Conservation (phyloP, 1,140 invertebrate species). For the Scaptodrosophila lebanonensis region DNA sequence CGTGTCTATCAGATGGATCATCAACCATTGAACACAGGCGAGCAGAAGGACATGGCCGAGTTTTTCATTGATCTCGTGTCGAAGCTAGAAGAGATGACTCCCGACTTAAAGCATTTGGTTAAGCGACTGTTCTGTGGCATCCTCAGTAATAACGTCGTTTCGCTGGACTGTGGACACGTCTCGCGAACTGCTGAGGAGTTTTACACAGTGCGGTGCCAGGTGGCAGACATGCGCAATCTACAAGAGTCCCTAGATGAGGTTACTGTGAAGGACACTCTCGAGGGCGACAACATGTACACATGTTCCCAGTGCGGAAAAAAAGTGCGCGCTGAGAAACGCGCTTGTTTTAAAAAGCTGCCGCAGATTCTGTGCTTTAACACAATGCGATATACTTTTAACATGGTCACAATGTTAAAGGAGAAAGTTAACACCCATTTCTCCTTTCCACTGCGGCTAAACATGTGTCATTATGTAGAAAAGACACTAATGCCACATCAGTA, state of each 20-base stretch:
- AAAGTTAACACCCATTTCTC: constrained; percentile 98
- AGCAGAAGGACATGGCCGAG: constrained; percentile 99
- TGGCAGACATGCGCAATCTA: constrained; percentile 96
- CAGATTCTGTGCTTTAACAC: constrained; percentile 97
- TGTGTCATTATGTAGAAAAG: constrained; percentile 96
- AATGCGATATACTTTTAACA: constrained; percentile 98
- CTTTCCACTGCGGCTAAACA: constrained; percentile 94
- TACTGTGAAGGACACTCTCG: constrained; percentile 96
- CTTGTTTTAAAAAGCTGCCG: constrained; percentile 95
- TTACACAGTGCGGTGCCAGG: constrained; percentile 96
- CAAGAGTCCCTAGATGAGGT: constrained; percentile 97
- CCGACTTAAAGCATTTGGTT: constrained; percentile 91
- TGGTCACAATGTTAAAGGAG: constrained; percentile 97
- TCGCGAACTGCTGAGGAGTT: constrained; percentile 96
- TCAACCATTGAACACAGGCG: constrained; percentile 95
- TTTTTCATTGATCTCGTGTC: constrained; percentile 98
- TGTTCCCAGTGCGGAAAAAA: constrained; percentile 96
- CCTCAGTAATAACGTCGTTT: constrained; percentile 96
- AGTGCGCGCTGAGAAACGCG: constrained; percentile 95
- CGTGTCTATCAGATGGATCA: constrained; percentile 98
- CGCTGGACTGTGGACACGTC: constrained; percentile 94
- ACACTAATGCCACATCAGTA: constrained; percentile 93
- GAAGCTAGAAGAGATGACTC: constrained; percentile 97
- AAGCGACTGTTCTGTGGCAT: constrained; percentile 95
- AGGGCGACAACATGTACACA: constrained; percentile 98